Evolutionary conservation across 2,888 invertebrate species (phyloP), one percentile per base, ranked within the genome.

Genomic region (Panzeria rudis): DNA sequence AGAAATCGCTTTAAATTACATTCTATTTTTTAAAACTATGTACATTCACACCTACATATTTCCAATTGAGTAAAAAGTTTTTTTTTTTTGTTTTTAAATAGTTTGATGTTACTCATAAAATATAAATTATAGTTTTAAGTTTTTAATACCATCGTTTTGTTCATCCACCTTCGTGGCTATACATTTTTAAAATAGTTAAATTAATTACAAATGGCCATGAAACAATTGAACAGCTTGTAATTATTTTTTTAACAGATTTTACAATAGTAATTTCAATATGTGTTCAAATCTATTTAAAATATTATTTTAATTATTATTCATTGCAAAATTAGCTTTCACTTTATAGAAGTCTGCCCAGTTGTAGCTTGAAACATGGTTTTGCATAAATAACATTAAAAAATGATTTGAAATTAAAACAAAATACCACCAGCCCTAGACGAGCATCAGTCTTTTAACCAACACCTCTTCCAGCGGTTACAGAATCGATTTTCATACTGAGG

Each of bases 121-220:
- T 50, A 62, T 75, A 47, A 71, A 64, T 84, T 76, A 66, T 80
- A 25, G 38, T 47, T 73, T 80, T 35, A 0, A 59, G 17, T 62
- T 47, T 35, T 62, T 61, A 61, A 56, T 81, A 20, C 47, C 25
- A 72, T 68, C 61, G 50, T 81, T 84, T 78, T 62, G 73, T 64
- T 75, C 82, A 66, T 82, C 81, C 73, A 78, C 75, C 54, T 64
- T 44, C 54, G 44, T 56, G 20, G 54, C 41, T 69, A 20, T 15
- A 25, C 25, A 32, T 13, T 9, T 62, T 69, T 38, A 15, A 72
- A 25, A 17, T 56, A 32, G 8, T 71, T 69, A 17, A 61, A 66
- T 80, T 71, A 76, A 84, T 76, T 61, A 52, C 11, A 71, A 75
- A 66, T 59, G 56, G 56, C 62, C 80, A 72, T 76, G 80, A 80